Base-by-base conservation (phyloP, 2,797 vertebrate species). In the Meriones psammophilus region DNA sequence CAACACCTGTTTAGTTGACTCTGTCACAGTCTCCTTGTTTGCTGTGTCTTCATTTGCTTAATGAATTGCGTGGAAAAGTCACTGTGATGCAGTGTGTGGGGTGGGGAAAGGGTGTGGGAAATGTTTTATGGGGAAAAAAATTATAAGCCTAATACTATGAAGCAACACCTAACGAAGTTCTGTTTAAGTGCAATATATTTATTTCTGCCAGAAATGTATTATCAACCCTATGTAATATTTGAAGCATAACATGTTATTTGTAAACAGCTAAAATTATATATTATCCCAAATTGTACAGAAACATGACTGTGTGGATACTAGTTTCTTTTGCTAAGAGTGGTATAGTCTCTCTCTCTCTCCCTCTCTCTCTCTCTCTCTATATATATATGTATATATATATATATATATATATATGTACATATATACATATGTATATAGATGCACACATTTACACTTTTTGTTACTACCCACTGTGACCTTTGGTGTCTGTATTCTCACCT, bases 111-210 rank as follows among this genome's bases (percentile, higher is more conserved):
- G 98, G 96, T 58, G 87, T 94, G 97, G 98, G 98, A 98, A 98
- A 97, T 98, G 98, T 98, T 98, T 98, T 98, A 98, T 98, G 98
- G 96, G 97, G 97, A 97, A 98, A 94, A 94, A 98, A 98, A 97
- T 98, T 98, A 98, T 98, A 98, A 98, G 96, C 98, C 97, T 98
- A 98, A 98, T 97, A 98, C 98, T 98, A 98, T 98, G 98, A 98
- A 98, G 95, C 97, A 97, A 98, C 98, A 98, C 98, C 97, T 97
- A 98, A 98, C 78, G 92, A 98, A 99, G 98, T 99, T 98, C 98
- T 99, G 99, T 99, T 99, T 98, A 99, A 99, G 99, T 99, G 99
- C 99, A 99, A 99, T 99, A 99, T 99, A 99, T 99, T 99, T 99
- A 99, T 99, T 99, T 99, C 99, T 99, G 99, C 99, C 99, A 99